These are phyloP conservation scores for Lichenostomus cassidix DNA, from an alignment of 2,113 vertebrate species.

Conservation along the genomic window DNA sequence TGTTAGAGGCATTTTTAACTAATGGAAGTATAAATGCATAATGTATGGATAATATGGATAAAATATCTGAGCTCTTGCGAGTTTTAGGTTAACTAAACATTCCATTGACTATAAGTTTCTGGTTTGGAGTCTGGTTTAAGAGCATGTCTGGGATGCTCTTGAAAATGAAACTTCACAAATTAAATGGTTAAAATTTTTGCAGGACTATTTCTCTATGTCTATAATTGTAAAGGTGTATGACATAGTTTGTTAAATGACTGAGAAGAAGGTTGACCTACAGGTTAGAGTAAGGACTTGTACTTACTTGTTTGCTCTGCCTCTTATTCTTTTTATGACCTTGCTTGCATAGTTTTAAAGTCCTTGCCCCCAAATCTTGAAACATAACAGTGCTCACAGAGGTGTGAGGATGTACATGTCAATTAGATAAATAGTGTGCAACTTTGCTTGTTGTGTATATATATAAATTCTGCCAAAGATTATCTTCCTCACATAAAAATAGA, in stretches of 20 bases:
- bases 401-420: not conserved
- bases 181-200: not conserved
- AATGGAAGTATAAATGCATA: rapidly evolving
- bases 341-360: not conserved
- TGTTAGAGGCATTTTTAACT: not conserved
- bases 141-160: not conserved
- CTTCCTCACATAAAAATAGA: not conserved
- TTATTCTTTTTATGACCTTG: not conserved
- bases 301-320: not conserved
- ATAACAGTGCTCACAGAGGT: not conserved
- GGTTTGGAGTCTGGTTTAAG: not conserved
- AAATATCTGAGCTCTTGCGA: not conserved
- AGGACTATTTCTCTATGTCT: not conserved
- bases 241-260: not conserved
- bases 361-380: not conserved
- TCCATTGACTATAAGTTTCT: not conserved
- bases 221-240: not conserved
- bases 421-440: not conserved
- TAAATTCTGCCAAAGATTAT: not conserved
- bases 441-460: not conserved
- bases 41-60: not conserved
- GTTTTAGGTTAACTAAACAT: not conserved
- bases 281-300: not conserved
- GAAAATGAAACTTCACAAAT: not conserved
- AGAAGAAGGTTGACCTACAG: not conserved